phyloP scores from a whole-genome alignment of 2,888 invertebrate species.

The Hirudinaria manillensis region DNA sequence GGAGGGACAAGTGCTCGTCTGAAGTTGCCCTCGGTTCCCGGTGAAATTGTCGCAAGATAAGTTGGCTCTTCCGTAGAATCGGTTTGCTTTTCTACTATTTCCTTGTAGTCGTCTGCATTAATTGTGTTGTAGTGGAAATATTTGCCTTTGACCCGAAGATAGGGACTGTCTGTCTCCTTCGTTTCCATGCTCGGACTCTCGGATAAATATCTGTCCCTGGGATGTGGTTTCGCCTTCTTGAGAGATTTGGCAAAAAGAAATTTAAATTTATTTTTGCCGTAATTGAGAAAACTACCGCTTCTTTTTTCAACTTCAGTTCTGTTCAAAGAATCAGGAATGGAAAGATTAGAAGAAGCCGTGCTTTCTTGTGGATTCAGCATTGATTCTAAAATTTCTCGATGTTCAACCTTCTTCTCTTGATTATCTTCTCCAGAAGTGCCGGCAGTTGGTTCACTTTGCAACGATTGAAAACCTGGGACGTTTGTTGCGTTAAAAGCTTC shows the following conservation, averaged over 20 bases:
- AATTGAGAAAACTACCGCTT: background rate
- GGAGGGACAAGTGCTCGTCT: background rate
- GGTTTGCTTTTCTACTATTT: background rate
- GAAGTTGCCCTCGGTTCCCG: background rate
- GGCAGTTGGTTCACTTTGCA: too few relatives aligned
- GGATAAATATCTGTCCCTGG: background rate
- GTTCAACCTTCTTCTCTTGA: too few relatives aligned
- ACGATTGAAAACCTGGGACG: too few relatives aligned
- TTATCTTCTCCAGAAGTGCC: too few relatives aligned
- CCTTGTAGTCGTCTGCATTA: background rate
- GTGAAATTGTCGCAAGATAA: background rate
- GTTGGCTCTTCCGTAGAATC: background rate
- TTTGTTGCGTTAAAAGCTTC: too few relatives aligned
- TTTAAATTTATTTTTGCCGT: conserved; percentile 12
- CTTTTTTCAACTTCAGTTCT: background rate
- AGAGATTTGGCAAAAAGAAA: conserved; percentile 1
- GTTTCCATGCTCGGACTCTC: background rate
- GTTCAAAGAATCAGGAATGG: too few relatives aligned
- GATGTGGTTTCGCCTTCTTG: background rate
- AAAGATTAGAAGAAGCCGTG: too few relatives aligned
- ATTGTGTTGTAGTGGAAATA: background rate
- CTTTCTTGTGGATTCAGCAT: too few relatives aligned
- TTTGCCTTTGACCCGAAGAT: background rate
- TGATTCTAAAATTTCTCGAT: too few relatives aligned
- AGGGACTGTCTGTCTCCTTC: background rate